Conservation (phyloP, 1,140 invertebrate species). For the Diachasma alloeum region DNA sequence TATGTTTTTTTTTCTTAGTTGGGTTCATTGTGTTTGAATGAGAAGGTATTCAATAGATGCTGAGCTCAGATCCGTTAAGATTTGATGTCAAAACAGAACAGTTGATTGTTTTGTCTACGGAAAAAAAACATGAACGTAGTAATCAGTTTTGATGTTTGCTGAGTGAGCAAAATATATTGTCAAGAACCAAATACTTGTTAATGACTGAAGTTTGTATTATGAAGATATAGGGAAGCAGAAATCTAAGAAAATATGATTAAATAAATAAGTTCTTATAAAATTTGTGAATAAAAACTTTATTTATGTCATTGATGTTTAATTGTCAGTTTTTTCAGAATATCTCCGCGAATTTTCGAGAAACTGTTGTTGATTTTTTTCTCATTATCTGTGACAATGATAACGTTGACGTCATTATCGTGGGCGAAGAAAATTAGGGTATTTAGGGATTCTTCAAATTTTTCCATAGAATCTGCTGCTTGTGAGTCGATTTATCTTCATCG, state of each 20-base stretch:
- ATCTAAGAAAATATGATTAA: constrained; percentile 15
- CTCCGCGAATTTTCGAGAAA: neutral
- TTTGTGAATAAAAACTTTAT: constrained; percentile 5
- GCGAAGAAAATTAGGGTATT: no score
- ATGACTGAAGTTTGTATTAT: constrained; percentile 37
- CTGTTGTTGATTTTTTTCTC: neutral
- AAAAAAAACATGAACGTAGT: neutral
- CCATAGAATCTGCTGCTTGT: no score
- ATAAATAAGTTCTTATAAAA: constrained; percentile 26
- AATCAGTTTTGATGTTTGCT: constrained; percentile 5
- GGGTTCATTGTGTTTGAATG: neutral
- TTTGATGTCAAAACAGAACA: neutral
- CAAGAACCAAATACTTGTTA: constrained; percentile 34
- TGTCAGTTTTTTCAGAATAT: neutral
- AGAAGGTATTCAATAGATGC: neutral
- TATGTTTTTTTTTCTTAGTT: neutral
- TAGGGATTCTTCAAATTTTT: no score
- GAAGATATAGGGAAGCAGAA: constrained; percentile 2
- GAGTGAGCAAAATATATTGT: constrained; percentile 13
- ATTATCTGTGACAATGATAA: no score
- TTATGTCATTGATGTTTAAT: neutral
- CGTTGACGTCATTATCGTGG: no score
- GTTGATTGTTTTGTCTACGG: neutral
- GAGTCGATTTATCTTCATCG: no score
- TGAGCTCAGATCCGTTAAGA: neutral